Percentiles rank a stretch among this genome's conserved stretches.
Evolutionary conservation across 2,888 invertebrate genomes (phyloP).

Genomic region (Autographa gamma): DNA sequence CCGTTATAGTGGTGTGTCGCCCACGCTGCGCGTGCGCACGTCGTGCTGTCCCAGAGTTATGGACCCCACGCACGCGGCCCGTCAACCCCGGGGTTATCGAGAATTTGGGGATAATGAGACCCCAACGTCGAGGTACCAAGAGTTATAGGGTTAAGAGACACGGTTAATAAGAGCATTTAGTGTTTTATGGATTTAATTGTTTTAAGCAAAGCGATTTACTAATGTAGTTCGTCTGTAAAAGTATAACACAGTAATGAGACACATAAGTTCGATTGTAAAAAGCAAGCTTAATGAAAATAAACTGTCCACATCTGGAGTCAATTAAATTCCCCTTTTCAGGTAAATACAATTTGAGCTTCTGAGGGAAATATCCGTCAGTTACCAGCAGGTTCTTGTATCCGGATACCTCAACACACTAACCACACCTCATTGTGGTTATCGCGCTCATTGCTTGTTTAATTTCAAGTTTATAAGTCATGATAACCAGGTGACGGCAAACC

Average conservation of each 20-base stretch:
- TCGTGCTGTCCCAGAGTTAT: conserved; percentile 66
- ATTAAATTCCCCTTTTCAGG: neutral
- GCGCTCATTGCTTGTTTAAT: conserved; percentile 44
- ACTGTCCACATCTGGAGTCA: neutral
- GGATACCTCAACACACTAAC: conserved; percentile 26
- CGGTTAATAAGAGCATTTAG: neutral
- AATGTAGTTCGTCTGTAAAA: no score
- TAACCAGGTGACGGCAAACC: conserved; percentile 56
- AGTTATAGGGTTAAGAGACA: neutral
- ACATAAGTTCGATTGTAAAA: no score
- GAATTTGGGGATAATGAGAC: conserved; percentile 7
- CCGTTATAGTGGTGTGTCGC: conserved; percentile 68
- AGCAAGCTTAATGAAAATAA: neutral
- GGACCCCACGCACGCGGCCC: conserved; percentile 65
- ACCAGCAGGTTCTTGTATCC: conserved; percentile 17
- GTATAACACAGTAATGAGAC: no score
- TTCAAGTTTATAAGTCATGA: conserved; percentile 52
- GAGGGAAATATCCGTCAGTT: conserved; percentile 1
- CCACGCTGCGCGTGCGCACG: conserved; percentile 64
- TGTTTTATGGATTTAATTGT: neutral
- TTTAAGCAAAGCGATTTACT: neutral
- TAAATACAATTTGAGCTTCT: conserved; percentile 1
- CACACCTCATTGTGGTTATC: conserved; percentile 50
- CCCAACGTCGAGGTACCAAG: neutral
- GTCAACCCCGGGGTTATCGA: conserved; percentile 52